Percentiles rank a stretch among this genome's conserved stretches.
Evolutionary conservation across 2,113 vertebrate species (phyloP).

Genomic region (Pipa parva): DNA sequence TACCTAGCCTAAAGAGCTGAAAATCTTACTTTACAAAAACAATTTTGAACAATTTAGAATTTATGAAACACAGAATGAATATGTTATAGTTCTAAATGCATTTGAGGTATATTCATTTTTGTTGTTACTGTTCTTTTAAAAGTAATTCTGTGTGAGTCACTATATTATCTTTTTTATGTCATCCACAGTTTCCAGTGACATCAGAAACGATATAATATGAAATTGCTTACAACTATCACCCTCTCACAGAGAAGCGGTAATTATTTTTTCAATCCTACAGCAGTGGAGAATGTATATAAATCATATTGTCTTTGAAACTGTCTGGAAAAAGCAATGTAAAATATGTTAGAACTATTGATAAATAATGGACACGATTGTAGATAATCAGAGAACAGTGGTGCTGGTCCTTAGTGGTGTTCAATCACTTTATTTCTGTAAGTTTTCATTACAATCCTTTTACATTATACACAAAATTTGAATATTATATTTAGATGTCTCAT

Average conservation of each 20-base stretch:
- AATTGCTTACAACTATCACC: too few relatives aligned
- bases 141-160: too few relatives aligned
- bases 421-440: background rate
- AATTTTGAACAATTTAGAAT: too few relatives aligned
- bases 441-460: background rate
- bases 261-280: conserved; percentile 20
- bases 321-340: background rate
- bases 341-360: too few relatives aligned
- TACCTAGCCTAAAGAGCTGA: too few relatives aligned
- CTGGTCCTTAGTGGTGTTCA: background rate
- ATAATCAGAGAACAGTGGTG: too few relatives aligned
- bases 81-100: too few relatives aligned
- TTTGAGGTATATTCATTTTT: too few relatives aligned
- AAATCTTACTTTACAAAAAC: too few relatives aligned
- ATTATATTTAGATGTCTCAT: conserved; percentile 25
- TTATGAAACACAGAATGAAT: too few relatives aligned
- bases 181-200: conserved; percentile 24
- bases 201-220: conserved; percentile 16
- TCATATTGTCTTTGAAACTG: too few relatives aligned
- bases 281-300: conserved; percentile 15
- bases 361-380: background rate
- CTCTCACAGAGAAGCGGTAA: conserved; percentile 16
- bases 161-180: conserved; percentile 22
- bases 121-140: too few relatives aligned
- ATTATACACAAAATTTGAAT: background rate